Base-by-base conservation (phyloP, 2,888 invertebrate genomes). In the Pyralis farinalis region DNA sequence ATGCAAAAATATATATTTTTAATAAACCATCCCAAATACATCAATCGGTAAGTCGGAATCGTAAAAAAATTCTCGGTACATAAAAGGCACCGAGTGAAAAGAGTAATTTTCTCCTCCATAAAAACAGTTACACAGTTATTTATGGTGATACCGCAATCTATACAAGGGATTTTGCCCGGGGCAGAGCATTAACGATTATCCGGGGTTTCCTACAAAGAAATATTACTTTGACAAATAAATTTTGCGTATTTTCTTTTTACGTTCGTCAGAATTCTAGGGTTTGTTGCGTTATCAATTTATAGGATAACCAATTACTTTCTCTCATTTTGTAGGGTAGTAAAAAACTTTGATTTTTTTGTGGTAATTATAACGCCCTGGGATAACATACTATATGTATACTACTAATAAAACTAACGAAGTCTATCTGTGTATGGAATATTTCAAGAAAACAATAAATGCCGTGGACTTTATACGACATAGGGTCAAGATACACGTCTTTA, bases 91-190 rank as follows among this genome's bases (percentile, higher is more conserved):
- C 78, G 76, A 83, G 75, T 78, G 76, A 75, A 76, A 76, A 77
- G 74, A 74, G 75, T 74, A 76, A 77, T 77, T 76, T 77, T 76
- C 76, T 80, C 81, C 80, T 77, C 82, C 82, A 85, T 84, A 86
- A 85, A 86, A 86, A 84, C 83, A 84, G 82, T 82, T 82, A 75
- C 75, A 71, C 69, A 76, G 84, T 84, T 86, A 87, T 87, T 87
- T 87, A 85, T 82, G 81, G 73, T 77, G 85, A 81, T 80, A 80
- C 82, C 82, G 76, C 85, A 81, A 83, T 85, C 83, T 84, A 82
- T 86, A 82, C 78, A 80, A 74, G 81, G 81, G 84, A 81, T 83
- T 82, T 69, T 59, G 78, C 85, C 70, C 61, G 59, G 64, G 78
- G 85, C 80, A 66, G 71, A 74, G 77, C 74, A 83, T 87, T 83